These are phyloP conservation scores for Dicaeum eximium DNA, from an alignment of 2,113 vertebrate species.

Conservation along the genomic window DNA sequence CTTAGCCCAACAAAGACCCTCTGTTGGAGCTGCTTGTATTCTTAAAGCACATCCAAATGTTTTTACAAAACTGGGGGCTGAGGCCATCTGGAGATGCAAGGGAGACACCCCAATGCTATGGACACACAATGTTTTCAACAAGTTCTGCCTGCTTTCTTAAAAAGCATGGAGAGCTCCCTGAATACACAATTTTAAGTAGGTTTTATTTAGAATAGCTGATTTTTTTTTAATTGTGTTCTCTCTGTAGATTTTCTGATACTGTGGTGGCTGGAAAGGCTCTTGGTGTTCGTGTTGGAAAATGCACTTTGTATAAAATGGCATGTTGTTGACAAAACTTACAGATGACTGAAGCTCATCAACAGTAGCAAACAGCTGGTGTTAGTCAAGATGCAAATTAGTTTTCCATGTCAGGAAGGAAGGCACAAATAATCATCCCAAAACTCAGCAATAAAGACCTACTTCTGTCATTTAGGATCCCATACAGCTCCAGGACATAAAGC, in stretches of 20 bases:
- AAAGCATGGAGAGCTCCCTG: not conserved
- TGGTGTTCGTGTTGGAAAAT: not conserved
- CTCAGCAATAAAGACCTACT: not conserved
- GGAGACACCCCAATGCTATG: not conserved
- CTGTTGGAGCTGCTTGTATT: not conserved
- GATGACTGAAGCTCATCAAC: conserved; percentile 37
- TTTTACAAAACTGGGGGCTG: not conserved
- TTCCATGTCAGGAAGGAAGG: conserved; percentile 18
- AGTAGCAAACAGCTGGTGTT: conserved; percentile 61
- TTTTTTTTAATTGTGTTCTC: not conserved
- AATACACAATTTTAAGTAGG: not conserved
- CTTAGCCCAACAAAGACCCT: not conserved
- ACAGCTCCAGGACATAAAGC: not conserved
- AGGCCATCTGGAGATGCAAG: not conserved
- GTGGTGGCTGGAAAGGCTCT: not conserved
- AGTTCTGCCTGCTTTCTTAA: not conserved
- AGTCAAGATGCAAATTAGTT: conserved; percentile 41
- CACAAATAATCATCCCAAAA: conserved; percentile 5
- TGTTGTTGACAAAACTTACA: conserved; percentile 32
- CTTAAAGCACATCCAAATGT: not conserved
- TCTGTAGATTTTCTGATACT: not conserved
- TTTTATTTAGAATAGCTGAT: not conserved
- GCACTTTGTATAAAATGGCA: not conserved
- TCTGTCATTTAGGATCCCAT: not conserved
- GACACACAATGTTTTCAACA: not conserved